Evolutionary conservation across 2,797 vertebrate species (phyloP), one percentile per base, ranked within the genome.

Genomic region (Gymnothorax reevesii): DNA sequence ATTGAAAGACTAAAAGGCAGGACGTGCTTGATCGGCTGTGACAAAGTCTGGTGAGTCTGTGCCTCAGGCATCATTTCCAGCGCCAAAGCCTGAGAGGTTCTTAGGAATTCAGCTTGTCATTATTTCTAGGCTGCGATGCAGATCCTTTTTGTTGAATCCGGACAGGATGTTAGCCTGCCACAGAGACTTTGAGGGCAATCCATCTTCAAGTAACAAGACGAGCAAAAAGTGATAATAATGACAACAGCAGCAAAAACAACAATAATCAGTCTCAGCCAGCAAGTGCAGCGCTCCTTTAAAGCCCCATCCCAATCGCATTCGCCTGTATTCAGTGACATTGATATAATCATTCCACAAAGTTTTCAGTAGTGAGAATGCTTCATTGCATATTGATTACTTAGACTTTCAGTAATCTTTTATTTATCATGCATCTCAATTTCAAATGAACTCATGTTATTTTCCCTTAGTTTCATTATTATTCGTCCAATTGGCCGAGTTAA

Each of bases 331-430:
- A 80, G 6, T 6, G 5, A n/a, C 77, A 8, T n/a, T 54, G 10
- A 54, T 17, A 8, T 55, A 22, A 54, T 80, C 13, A 55, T 55
- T 17, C 3, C 20, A 20, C 77, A 54, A 80, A 55, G 52, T 80
- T 54, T 52, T 9, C 77, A 80, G 17, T 25, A 80, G 17, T 25
- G 52, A 55, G 77, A 80, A 54, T 12, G 49, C 25, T 80, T 80
- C 54, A 55, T 80, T 80, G 52, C 49, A 80, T 80, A 80, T 80
- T 80, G 77, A 80, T 80, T 52, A 80, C 55, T 80, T 54, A 52
- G 17, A 49, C 20, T 55, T 54, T 55, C 15, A 80, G 55, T 55
- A 80, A 54, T 80, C 77, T 55, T 80, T 49, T 10, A n/a, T 80
- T 1, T 55, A 55, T n/a, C 13, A 55, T 52, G 52, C 52, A 17